Evolutionary conservation across 2,113 vertebrate species (phyloP).

Genomic region (Lathamus discolor): DNA sequence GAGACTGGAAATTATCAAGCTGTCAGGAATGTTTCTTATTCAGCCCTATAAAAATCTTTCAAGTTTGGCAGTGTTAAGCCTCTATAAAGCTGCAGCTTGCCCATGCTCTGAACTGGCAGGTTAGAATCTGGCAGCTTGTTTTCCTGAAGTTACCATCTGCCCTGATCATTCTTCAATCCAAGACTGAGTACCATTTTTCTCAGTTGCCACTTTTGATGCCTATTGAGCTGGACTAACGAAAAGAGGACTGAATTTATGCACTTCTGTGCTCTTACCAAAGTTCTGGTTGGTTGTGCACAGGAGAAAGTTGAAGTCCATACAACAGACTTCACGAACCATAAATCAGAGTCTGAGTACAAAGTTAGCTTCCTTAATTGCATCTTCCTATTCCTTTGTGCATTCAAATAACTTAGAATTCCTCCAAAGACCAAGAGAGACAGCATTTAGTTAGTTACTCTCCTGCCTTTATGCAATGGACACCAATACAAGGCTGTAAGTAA

Average conservation of each 20-base stretch:
- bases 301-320: not conserved
- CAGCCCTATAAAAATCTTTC: conserved; percentile 27
- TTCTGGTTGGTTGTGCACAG: not conserved
- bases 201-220: not conserved
- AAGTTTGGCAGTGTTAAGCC: conserved; percentile 41
- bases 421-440: not conserved
- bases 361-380: not conserved
- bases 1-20: conserved; percentile 40
- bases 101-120: conserved; percentile 35
- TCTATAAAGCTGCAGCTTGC: conserved; percentile 29
- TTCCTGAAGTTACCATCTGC: conserved; percentile 28
- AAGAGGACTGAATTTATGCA: not conserved
- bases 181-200: not conserved
- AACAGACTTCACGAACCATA: not conserved
- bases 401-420: not conserved
- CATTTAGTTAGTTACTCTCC: not conserved
- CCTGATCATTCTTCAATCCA: not conserved
- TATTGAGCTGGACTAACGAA: not conserved
- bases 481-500: not conserved
- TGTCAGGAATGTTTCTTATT: conserved; percentile 46
- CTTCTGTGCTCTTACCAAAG: not conserved
- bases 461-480: not conserved
- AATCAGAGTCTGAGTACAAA: not conserved
- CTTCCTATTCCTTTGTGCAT: not conserved
- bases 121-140: not conserved